phyloP scores from a whole-genome alignment of 37 sponge, comb jelly and placozoan genomes.

The Beroe ovata region DNA sequence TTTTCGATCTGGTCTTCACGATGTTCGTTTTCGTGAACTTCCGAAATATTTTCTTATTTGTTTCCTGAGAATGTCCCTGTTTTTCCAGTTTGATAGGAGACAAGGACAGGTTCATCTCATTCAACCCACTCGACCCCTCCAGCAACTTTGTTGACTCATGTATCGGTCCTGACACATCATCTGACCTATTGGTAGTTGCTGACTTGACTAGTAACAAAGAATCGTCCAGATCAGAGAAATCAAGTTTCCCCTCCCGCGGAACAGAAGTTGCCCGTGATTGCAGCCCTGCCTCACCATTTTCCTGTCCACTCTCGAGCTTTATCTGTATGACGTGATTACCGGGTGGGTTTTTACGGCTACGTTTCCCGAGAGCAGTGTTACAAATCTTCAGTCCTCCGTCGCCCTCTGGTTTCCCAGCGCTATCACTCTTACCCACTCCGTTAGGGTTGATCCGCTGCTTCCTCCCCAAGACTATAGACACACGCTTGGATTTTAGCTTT shows the following conservation, averaged over 20 bases:
- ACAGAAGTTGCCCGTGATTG: no score
- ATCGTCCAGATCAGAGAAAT: slow-evolving; percentile 38
- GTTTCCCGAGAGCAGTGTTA: background rate
- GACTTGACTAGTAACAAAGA: slow-evolving; percentile 24
- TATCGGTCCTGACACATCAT: no score
- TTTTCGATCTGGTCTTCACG: no score
- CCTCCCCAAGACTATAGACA: slow-evolving; percentile 2
- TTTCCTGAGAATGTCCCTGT: no score
- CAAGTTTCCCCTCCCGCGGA: background rate
- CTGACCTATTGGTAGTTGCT: no score
- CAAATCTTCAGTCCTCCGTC: background rate
- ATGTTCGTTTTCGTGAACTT: no score
- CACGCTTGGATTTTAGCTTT: slow-evolving; percentile 43
- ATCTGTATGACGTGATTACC: background rate
- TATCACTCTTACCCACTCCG: background rate
- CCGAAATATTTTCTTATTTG: no score
- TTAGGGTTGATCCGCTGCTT: background rate
- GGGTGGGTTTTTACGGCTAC: background rate
- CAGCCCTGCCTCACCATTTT: no score
- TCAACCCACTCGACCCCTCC: no score
- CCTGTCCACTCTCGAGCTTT: background rate
- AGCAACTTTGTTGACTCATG: no score
- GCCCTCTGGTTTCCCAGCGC: background rate
- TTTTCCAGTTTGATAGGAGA: no score
- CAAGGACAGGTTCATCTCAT: no score